phyloP scores from a whole-genome alignment of 2,797 vertebrate species.

The Schizopygopsis malacanthus region DNA sequence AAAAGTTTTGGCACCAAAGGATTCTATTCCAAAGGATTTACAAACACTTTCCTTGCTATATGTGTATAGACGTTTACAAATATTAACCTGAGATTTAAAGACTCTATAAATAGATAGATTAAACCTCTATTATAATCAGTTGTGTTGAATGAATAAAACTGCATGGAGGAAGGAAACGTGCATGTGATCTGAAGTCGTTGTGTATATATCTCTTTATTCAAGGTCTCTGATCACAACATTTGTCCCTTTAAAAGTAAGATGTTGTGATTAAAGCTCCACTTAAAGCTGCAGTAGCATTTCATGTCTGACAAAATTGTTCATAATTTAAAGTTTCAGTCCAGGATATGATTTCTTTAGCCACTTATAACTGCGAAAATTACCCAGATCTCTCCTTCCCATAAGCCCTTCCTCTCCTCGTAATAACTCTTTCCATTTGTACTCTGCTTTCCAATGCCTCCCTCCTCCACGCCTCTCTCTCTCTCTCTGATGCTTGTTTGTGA shows the following conservation, averaged over 20 bases:
- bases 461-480: constrained; percentile 56
- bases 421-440: constrained; percentile 17
- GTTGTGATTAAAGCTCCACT: not conserved
- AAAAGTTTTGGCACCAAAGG: not conserved
- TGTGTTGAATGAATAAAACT: not conserved
- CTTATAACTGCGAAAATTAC: constrained; percentile 31
- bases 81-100: not conserved
- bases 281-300: not conserved
- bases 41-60: not conserved
- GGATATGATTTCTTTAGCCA: not conserved
- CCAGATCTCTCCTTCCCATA: constrained; percentile 31
- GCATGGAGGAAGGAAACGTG: not conserved
- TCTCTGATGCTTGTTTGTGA: constrained; percentile 65
- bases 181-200: not conserved
- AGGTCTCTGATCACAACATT: not conserved
- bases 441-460: constrained; percentile 25
- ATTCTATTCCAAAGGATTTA: not conserved
- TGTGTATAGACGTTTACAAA: not conserved
- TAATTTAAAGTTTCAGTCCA: not conserved
- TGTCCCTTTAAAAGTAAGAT: not conserved
- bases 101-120: no score
- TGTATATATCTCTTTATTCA: not conserved
- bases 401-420: constrained; percentile 40
- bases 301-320: not conserved
- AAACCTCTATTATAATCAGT: not conserved